A percentile compares a stretch with the other conserved stretches of the same genome.
Evolutionary conservation across 2,888 invertebrate genomes (phyloP).

Genomic region (Drosophila planitibia): DNA sequence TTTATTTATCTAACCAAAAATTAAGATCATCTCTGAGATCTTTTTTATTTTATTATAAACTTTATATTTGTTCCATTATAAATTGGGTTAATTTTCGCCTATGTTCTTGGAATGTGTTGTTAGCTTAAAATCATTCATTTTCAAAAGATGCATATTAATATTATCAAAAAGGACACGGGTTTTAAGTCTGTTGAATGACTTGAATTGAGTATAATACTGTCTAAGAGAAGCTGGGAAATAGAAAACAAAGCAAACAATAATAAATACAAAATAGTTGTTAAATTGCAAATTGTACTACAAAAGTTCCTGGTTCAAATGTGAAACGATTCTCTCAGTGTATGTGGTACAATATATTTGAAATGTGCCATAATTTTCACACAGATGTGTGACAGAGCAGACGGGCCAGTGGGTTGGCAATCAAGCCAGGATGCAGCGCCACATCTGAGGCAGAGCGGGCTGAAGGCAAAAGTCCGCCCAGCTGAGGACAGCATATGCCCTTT

Average conservation of each 20-base stretch:
- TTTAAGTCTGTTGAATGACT: not conserved
- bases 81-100: not conserved
- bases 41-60: not conserved
- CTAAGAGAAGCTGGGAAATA: not conserved
- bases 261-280: not conserved
- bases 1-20: not conserved
- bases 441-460: not conserved
- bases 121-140: not conserved
- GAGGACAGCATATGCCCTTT: slow-evolving; percentile 66
- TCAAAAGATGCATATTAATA: not conserved
- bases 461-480: slow-evolving; percentile 5
- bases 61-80: not conserved
- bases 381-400: slow-evolving; percentile 78
- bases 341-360: slow-evolving; percentile 67
- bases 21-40: not conserved
- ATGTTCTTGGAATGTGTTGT: not conserved
- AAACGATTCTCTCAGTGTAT: slow-evolving; percentile 49
- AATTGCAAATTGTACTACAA: not conserved
- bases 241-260: not conserved
- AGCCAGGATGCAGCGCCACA: slow-evolving; percentile 61
- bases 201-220: not conserved
- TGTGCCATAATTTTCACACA: slow-evolving; percentile 80
- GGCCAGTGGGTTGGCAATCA: slow-evolving; percentile 66
- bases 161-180: too few species aligned
- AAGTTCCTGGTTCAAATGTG: not conserved